These are phyloP conservation scores for Naso thynnoides DNA, from an alignment of 2,797 vertebrate genomes.

Conservation along the genomic window DNA sequence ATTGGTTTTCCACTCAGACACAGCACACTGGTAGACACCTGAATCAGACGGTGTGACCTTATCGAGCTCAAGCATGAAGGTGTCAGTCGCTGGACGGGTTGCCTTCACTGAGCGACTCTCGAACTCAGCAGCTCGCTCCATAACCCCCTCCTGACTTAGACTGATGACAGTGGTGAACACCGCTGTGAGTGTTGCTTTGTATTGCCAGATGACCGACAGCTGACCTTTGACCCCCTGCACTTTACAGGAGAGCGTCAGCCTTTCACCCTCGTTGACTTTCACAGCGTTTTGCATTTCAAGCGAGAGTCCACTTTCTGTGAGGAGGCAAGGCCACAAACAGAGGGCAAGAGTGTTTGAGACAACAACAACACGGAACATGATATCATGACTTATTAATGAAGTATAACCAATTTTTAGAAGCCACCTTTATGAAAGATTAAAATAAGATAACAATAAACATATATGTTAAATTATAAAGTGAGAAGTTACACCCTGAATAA, in stretches of 20 bases:
- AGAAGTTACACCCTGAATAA: neutral
- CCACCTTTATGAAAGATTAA: neutral
- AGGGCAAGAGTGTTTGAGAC: neutral
- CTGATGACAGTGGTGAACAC: slow-evolving; percentile 68
- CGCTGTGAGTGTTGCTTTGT: slow-evolving; percentile 21
- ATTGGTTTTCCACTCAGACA: slow-evolving; percentile 84
- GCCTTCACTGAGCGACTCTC: slow-evolving; percentile 52
- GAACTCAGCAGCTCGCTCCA: slow-evolving; percentile 39
- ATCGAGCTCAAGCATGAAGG: slow-evolving; percentile 78
- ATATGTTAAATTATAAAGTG: neutral
- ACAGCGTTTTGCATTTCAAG: slow-evolving; percentile 63
- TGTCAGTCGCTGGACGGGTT: slow-evolving; percentile 45
- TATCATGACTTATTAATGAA: too few relatives aligned
- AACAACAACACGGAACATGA: too few relatives aligned
- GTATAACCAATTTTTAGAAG: neutral
- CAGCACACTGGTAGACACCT: slow-evolving; percentile 86
- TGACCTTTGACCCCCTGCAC: slow-evolving; percentile 69
- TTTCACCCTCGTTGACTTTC: slow-evolving; percentile 74
- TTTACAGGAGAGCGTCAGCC: slow-evolving; percentile 80
- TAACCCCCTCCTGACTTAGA: slow-evolving; percentile 78
- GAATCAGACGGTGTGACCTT: slow-evolving; percentile 71
- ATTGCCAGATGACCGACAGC: slow-evolving; percentile 88
- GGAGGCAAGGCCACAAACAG: slow-evolving; percentile 14
- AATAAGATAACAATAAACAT: neutral
- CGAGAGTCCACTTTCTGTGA: slow-evolving; percentile 80